Percentiles rank a stretch among this genome's conserved stretches.
phyloP scores from a whole-genome alignment of 1,140 invertebrate species.

The Sycobia sp. region DNA sequence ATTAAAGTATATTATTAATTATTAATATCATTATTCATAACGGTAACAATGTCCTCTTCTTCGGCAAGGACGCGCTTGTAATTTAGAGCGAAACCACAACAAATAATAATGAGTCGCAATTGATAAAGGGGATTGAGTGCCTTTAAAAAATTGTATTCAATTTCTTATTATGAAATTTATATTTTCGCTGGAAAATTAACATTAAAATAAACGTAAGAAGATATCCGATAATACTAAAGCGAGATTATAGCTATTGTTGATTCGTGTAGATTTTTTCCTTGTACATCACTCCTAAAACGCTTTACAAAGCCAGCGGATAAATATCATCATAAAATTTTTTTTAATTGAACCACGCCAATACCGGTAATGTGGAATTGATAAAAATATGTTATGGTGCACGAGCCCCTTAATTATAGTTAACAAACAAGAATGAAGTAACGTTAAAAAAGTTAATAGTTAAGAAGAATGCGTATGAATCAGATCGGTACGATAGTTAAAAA shows the following conservation, averaged over 20 bases:
- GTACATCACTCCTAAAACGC: constrained; percentile 13
- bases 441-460: constrained; percentile 21
- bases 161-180: constrained; percentile 36
- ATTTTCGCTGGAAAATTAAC: constrained; percentile 34
- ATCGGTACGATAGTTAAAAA: constrained; percentile 19
- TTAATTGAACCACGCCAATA: constrained; percentile 11
- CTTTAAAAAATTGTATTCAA: constrained; percentile 35
- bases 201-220: constrained; percentile 4
- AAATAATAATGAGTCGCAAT: constrained; percentile 28
- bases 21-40: constrained; percentile 42
- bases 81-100: constrained; percentile 17
- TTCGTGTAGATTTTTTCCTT: constrained; percentile 33
- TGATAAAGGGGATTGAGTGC: constrained; percentile 37
- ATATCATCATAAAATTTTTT: constrained; percentile 16
- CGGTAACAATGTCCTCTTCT: constrained; percentile 37
- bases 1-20: constrained; percentile 33
- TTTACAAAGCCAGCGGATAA: neutral
- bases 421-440: constrained; percentile 10
- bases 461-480: constrained; percentile 18
- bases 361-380: neutral
- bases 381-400: constrained; percentile 17
- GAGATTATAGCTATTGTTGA: constrained; percentile 27
- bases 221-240: constrained; percentile 8
- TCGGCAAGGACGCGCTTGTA: constrained; percentile 39
- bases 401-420: constrained; percentile 9